Percentiles rank a stretch among this genome's conserved stretches.
These are phyloP conservation scores for Coptotermes formosanus DNA, from an alignment of 1,140 invertebrate genomes.

Conservation along the genomic window DNA sequence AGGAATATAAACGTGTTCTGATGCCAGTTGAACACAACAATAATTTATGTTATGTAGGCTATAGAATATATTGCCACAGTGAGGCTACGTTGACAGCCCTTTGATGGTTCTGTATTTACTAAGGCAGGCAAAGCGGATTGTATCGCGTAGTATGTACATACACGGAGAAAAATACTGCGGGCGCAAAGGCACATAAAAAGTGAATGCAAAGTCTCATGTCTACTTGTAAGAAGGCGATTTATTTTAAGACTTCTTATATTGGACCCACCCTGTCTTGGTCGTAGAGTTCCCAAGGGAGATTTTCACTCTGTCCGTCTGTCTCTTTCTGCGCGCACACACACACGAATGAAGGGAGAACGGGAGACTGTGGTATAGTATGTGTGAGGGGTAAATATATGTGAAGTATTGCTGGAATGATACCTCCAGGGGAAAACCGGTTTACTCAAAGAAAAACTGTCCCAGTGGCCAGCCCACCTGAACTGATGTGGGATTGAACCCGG, in stretches of 20 bases:
- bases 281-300: not conserved
- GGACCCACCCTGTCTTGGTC: not conserved
- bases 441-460: too few relatives aligned
- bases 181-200: not conserved
- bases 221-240: not conserved
- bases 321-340: too few relatives aligned
- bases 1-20: too few relatives aligned
- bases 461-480: too few relatives aligned
- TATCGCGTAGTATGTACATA: not conserved
- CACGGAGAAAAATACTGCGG: not conserved
- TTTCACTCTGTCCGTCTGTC: not conserved
- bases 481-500: too few relatives aligned
- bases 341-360: too few relatives aligned
- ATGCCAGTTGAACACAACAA: too few relatives aligned
- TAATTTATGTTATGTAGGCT: too few relatives aligned
- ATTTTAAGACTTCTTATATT: conserved; percentile 6
- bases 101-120: not conserved
- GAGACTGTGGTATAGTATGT: too few relatives aligned
- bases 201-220: conserved; percentile 13
- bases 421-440: too few relatives aligned
- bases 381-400: too few relatives aligned
- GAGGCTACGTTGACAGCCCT: not conserved
- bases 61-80: not conserved
- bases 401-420: too few relatives aligned
- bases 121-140: not conserved